Percentiles rank a stretch among this genome's conserved stretches.
Conservation (phyloP, 2,888 invertebrate genomes). For the Mactromeris polynyma region DNA sequence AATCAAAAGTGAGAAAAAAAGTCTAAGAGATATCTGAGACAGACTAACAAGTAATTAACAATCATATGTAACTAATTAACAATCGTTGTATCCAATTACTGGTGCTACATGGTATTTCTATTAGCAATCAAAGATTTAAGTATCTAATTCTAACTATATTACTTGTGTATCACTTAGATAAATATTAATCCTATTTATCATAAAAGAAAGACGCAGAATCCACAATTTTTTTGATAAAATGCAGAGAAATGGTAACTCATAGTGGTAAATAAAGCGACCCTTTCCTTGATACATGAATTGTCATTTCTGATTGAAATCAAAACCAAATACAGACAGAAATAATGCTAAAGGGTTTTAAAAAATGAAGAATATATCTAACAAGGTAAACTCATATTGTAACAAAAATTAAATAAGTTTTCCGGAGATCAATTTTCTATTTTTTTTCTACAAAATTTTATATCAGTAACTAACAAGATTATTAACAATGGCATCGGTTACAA, state of each 20-base stretch:
- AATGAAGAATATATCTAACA: too few species aligned
- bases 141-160: not conserved
- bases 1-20: not conserved
- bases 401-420: too few species aligned
- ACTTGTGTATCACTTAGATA: not conserved
- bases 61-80: not conserved
- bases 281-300: not conserved
- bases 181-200: not conserved
- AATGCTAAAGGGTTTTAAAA: too few species aligned
- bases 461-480: slow-evolving; percentile 16
- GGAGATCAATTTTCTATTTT: slow-evolving; percentile 6
- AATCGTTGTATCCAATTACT: not conserved
- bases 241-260: not conserved
- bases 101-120: not conserved
- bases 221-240: not conserved
- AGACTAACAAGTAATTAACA: not conserved
- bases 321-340: not conserved
- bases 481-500: not conserved
- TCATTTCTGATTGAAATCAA: not conserved
- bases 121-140: not conserved
- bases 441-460: slow-evolving; percentile 15
- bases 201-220: not conserved
- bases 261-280: not conserved
- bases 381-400: too few species aligned
- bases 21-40: not conserved